These are phyloP conservation scores for Mugil cephalus DNA, from an alignment of 2,113 vertebrate species.

Conservation along the genomic window DNA sequence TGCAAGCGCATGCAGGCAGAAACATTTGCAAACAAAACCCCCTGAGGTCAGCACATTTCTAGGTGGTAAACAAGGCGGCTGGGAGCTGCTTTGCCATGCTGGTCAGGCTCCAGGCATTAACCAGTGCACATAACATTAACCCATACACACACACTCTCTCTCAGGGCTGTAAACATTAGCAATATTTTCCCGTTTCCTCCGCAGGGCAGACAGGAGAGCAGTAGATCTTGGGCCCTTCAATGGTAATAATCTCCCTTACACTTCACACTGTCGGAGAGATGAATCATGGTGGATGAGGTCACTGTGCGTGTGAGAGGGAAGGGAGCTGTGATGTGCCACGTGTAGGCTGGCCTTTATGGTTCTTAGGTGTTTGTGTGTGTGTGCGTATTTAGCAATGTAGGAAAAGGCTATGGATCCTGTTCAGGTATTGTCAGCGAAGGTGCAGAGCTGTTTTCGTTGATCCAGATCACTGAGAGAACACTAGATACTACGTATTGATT, in stretches of 20 bases:
- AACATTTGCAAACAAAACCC: constrained; percentile 37
- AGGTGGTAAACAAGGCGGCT: constrained; percentile 48
- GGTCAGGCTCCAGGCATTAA: constrained; percentile 62
- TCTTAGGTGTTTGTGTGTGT: constrained; percentile 11
- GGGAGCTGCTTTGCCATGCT: constrained; percentile 65
- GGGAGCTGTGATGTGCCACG: constrained; percentile 23
- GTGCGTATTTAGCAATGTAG: constrained; percentile 14
- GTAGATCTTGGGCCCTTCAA: constrained; percentile 72
- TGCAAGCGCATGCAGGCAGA: constrained; percentile 18
- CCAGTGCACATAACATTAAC: constrained; percentile 43
- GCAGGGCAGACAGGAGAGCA: constrained; percentile 59
- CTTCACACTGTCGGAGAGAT: constrained; percentile 65
- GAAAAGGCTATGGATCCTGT: constrained; percentile 32
- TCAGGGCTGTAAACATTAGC: constrained; percentile 74
- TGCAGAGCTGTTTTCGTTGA: constrained; percentile 8
- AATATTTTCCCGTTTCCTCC: constrained; percentile 75
- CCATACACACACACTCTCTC: constrained; percentile 36
- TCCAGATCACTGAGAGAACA: background rate
- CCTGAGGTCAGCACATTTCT: constrained; percentile 71
- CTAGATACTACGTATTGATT: too few relatives aligned
- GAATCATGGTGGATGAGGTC: constrained; percentile 61
- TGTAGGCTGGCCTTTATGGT: constrained; percentile 28
- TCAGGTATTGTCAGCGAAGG: constrained; percentile 12
- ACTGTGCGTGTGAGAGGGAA: constrained; percentile 22
- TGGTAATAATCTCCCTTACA: constrained; percentile 75